phyloP scores from a whole-genome alignment of 2,797 vertebrate genomes.

The Ceryle rudis region DNA sequence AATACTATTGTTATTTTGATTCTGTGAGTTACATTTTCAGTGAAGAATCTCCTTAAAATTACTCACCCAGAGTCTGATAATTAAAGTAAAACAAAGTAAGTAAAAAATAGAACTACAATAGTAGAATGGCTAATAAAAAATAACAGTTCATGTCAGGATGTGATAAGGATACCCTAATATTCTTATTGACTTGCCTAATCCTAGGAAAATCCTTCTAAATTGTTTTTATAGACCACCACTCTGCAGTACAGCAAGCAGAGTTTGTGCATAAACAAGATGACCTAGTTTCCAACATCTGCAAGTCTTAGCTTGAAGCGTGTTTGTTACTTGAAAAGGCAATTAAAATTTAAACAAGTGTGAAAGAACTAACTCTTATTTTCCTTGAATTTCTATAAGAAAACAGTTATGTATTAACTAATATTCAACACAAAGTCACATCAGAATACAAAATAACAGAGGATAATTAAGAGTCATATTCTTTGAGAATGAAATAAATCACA shows the following conservation, averaged over 20 bases:
- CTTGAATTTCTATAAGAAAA: conserved; percentile 30
- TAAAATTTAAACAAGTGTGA: conserved; percentile 79
- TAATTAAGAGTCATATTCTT: conserved; percentile 40
- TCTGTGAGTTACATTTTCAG: background rate
- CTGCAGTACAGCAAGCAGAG: conserved; percentile 22
- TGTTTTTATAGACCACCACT: conserved; percentile 34
- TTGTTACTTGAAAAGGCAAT: conserved; percentile 75
- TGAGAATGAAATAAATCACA: conserved; percentile 2
- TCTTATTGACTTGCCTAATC: conserved; percentile 29
- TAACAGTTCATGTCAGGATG: background rate
- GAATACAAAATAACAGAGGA: conserved; percentile 41
- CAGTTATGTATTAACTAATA: conserved; percentile 45
- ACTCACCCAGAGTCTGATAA: background rate
- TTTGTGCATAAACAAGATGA: conserved; percentile 68
- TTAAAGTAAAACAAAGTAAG: background rate
- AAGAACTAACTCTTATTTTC: conserved; percentile 63
- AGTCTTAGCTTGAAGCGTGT: conserved; percentile 71
- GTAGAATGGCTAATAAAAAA: background rate
- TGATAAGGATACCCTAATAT: conserved; percentile 6
- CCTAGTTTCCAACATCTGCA: conserved; percentile 76
- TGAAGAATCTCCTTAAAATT: conserved; percentile 8
- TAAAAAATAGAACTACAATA: background rate
- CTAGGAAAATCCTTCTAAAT: conserved; percentile 9
- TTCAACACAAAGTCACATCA: conserved; percentile 35
- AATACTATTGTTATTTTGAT: background rate